Percentiles rank a stretch among this genome's conserved stretches.
These are phyloP conservation scores for Nyctalus aviator DNA, from an alignment of 2,797 vertebrate genomes.

Conservation along the genomic window DNA sequence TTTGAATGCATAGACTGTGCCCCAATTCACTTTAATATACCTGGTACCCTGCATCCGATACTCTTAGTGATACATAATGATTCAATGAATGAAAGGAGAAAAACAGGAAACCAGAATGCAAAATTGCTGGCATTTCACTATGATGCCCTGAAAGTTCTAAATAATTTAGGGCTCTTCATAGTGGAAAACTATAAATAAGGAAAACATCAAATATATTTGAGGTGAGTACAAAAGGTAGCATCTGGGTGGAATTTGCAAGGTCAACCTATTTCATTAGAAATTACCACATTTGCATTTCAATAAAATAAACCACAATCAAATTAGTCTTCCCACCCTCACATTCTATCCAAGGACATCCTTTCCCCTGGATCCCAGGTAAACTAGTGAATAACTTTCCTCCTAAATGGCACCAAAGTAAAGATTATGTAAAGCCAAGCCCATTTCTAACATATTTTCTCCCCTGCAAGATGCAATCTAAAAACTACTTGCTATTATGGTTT, in stretches of 20 bases:
- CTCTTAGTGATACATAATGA: fast-evolving
- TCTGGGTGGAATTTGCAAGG: not conserved
- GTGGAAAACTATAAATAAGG: not conserved
- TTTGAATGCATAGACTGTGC: not conserved
- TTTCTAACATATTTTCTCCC: conserved; percentile 64
- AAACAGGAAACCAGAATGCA: not conserved
- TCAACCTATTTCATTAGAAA: not conserved
- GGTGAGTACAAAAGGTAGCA: not conserved
- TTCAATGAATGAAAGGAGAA: not conserved
- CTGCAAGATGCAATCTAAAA: conserved; percentile 70
- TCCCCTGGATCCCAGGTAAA: not conserved
- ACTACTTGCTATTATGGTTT: conserved; percentile 68
- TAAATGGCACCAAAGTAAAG: not conserved
- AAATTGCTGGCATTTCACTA: not conserved
- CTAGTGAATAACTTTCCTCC: not conserved
- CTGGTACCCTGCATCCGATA: not conserved
- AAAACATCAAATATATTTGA: not conserved
- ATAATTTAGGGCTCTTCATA: not conserved
- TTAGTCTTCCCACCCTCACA: not conserved
- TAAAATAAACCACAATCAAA: not conserved
- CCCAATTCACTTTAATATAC: fast-evolving
- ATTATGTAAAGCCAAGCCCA: conserved; percentile 33
- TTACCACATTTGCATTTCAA: not conserved
- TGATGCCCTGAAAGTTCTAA: not conserved
- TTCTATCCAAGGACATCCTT: not conserved